Percentiles rank a stretch among this genome's conserved stretches.
phyloP scores from a whole-genome alignment of 23 tunicate genomes.

The Trididemnum clinides region DNA sequence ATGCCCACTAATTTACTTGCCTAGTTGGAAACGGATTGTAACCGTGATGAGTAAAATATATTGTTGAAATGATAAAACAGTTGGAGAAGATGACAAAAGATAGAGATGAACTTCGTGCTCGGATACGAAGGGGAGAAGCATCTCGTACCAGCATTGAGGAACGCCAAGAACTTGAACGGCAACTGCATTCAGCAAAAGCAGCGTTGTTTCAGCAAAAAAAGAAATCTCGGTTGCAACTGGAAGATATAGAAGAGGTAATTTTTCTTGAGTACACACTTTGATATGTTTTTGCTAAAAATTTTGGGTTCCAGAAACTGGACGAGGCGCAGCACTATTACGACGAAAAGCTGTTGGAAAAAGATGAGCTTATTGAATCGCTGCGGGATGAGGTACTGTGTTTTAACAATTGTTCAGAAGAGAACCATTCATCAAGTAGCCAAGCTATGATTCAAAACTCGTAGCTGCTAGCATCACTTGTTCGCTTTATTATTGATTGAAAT shows the following conservation, averaged over 20 bases:
- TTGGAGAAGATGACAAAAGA: conserved; percentile 52
- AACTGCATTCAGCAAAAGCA: conserved; percentile 56
- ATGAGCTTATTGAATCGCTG: conserved; percentile 1
- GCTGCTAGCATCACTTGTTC: no score
- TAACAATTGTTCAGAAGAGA: no score
- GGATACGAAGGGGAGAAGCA: conserved; percentile 78
- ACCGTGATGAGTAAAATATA: no score
- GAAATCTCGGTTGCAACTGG: conserved; percentile 53
- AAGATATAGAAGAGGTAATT: conserved; percentile 75
- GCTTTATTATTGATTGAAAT: no score
- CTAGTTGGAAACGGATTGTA: no score
- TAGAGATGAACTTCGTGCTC: conserved; percentile 65
- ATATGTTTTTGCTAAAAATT: no score
- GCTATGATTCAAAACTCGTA: no score
- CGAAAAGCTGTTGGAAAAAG: conserved; percentile 38
- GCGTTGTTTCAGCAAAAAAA: conserved; percentile 65
- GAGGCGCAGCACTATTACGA: conserved; percentile 46
- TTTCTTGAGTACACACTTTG: no score
- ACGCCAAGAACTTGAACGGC: conserved; percentile 74
- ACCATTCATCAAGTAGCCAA: no score
- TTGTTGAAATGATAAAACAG: no score
- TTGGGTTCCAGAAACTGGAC: conserved; percentile 33
- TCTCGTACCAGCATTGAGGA: conserved; percentile 68
- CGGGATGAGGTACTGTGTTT: conserved; percentile 16
- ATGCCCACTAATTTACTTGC: no score